phyloP scores from a whole-genome alignment of 2,888 invertebrate genomes.

The Xanthorhoe designata region DNA sequence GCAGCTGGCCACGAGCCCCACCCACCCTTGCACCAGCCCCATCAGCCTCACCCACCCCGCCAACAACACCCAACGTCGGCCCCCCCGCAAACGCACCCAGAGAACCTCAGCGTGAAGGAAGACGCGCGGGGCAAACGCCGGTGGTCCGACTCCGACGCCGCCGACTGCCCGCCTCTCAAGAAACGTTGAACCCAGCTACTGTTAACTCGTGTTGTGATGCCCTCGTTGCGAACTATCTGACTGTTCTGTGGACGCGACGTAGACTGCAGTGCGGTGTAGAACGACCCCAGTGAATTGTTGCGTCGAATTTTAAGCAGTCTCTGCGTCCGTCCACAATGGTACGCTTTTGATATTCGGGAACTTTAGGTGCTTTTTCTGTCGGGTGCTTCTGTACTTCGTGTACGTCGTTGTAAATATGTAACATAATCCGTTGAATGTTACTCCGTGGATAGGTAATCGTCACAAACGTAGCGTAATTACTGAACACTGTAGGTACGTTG shows the following conservation, averaged over 20 bases:
- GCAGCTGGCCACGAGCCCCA: conserved; percentile 36
- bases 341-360: conserved; percentile 81
- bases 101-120: conserved; percentile 82
- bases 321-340: conserved; percentile 67
- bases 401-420: conserved; percentile 82
- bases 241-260: conserved; percentile 44
- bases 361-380: conserved; percentile 84
- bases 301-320: conserved; percentile 59
- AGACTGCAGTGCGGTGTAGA: conserved; percentile 38
- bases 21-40: conserved; percentile 24
- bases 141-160: conserved; percentile 86
- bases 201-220: conserved; percentile 62
- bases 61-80: conserved; percentile 60
- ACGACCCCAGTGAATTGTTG: conserved; percentile 68
- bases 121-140: conserved; percentile 80
- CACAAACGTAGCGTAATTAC: conserved; percentile 61
- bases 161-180: conserved; percentile 74
- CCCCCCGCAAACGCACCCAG: conserved; percentile 79
- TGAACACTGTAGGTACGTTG: conserved; percentile 37
- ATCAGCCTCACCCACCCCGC: conserved; percentile 30
- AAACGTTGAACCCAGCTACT: conserved; percentile 68
- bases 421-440: conserved; percentile 70
- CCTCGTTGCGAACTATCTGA: conserved; percentile 59
- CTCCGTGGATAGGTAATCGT: conserved; percentile 74
- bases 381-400: conserved; percentile 84